Evolutionary conservation across 2,888 invertebrate species (phyloP).

Genomic region (Sympetrum striolatum): DNA sequence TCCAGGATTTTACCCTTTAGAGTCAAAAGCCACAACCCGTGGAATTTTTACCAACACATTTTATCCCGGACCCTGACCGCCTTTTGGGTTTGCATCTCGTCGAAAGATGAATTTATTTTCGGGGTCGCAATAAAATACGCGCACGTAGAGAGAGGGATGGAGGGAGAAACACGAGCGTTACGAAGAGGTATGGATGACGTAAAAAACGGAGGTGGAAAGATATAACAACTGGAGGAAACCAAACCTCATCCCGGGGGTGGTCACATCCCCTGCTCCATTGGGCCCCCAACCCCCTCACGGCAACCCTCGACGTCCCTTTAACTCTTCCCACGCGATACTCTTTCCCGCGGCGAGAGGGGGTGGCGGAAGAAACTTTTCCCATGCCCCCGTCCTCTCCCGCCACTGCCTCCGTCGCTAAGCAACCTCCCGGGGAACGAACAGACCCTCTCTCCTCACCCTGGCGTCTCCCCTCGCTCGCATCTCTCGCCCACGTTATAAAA

Average conservation of each 20-base stretch:
- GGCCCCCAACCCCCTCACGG: background rate
- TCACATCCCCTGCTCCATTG: background rate
- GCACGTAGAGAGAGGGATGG: too few relatives aligned
- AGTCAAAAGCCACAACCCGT: too few relatives aligned
- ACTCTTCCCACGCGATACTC: background rate
- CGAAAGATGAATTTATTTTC: too few relatives aligned
- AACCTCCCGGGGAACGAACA: slow-evolving; percentile 24
- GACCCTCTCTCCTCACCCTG: background rate
- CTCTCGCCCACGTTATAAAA: background rate
- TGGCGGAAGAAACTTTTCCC: background rate
- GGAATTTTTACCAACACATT: too few relatives aligned
- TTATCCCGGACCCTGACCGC: too few relatives aligned
- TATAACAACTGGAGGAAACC: background rate
- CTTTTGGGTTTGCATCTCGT: too few relatives aligned
- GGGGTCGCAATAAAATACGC: too few relatives aligned
- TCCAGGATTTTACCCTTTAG: too few relatives aligned
- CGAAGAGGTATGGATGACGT: too few relatives aligned
- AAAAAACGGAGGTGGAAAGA: too few relatives aligned
- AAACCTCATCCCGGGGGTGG: background rate
- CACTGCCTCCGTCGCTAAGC: slow-evolving; percentile 20
- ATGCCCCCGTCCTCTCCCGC: background rate
- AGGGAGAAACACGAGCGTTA: too few relatives aligned
- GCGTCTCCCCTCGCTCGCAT: background rate
- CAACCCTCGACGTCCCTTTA: background rate
- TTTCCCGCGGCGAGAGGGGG: background rate